Evolutionary conservation across 2,888 invertebrate genomes (phyloP).

Genomic region (Exephanes ischioxanthus): DNA sequence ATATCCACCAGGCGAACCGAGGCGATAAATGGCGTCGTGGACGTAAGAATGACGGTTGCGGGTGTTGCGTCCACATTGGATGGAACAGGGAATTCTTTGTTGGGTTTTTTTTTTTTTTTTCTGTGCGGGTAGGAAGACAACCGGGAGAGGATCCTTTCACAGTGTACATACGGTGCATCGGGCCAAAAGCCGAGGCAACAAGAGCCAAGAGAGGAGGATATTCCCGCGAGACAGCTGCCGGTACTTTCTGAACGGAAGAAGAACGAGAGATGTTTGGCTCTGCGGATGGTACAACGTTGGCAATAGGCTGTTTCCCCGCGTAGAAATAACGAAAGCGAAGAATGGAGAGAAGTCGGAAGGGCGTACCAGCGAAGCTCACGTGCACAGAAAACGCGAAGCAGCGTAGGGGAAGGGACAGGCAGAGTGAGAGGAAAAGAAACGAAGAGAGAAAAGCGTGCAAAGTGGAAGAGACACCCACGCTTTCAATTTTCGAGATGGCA

Average conservation of each 20-base stretch:
- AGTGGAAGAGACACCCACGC: conserved; percentile 76
- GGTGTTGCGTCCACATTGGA: conserved; percentile 47
- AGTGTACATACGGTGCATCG: conserved; percentile 24
- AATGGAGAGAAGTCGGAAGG: conserved; percentile 23
- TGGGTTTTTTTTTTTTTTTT: conserved; percentile 53
- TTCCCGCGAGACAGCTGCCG: conserved; percentile 56
- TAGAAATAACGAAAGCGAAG: conserved; percentile 10
- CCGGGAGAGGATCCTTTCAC: conserved; percentile 70
- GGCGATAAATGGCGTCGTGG: conserved; percentile 69
- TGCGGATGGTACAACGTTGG: conserved; percentile 22
- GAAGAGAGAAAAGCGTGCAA: conserved; percentile 43
- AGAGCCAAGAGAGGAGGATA: conserved; percentile 43
- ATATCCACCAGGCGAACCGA: conserved; percentile 11
- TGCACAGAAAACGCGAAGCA: neutral
- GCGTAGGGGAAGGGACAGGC: neutral
- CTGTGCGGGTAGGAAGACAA: conserved; percentile 16
- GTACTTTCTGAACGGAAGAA: conserved; percentile 34
- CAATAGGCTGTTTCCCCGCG: conserved; percentile 9
- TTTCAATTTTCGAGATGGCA: conserved; percentile 69
- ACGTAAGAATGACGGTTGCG: conserved; percentile 54
- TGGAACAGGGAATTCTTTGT: conserved; percentile 72
- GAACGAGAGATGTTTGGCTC: conserved; percentile 28
- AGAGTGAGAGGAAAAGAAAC: conserved; percentile 39
- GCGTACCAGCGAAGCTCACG: neutral
- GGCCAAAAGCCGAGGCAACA: conserved; percentile 52